Evolutionary conservation across 2,888 invertebrate genomes (phyloP), one percentile per base, ranked within the genome.

Genomic region (Parapristionchus giblindavisi): DNA sequence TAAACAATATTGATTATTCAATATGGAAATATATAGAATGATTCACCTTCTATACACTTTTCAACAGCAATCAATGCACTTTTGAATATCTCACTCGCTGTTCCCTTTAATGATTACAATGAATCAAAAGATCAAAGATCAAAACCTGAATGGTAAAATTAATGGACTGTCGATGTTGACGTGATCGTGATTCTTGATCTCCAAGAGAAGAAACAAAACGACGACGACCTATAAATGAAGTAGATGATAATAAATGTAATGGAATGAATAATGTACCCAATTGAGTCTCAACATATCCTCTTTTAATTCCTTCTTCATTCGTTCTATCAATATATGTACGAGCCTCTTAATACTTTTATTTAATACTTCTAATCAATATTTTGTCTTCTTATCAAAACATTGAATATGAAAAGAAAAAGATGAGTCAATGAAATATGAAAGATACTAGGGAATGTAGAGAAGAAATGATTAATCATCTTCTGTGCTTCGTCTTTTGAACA

Each of bases 41-140:
- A 14, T 38, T n/a, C 48, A 80, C 77, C 72, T 80, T 89, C 79
- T 84, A 92, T 88, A 87, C 90, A 89, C 17, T 90, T 89, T 82
- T 95, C 93, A 84, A 96, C 92, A 66, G 91, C 90, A 38, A 94
- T 91, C 92, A 97, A 94, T 0, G 96, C 95, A 75, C 91, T 92
- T 89, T 99, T 99, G 0, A 94, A 93, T 60, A 99, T 92, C 89
- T 99, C 98, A 0, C 97, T 95, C 0, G 97, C 98, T 0, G 97
- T 95, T 0, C 97, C 98, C 90, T 84, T 11, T 36, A 76, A 66
- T n/a, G 24, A 38, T 6, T n/a, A 2, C 29, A 58, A 58, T 52
- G 51, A 58, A 14, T 21, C 14, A 32, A n/a, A 3, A 34, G 40
- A 43, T 72, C 27, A 27, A 36, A 51, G 4, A 36, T 38, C 17